Conservation (phyloP, 2,113 vertebrate genomes). For the Perca schrenkii region DNA sequence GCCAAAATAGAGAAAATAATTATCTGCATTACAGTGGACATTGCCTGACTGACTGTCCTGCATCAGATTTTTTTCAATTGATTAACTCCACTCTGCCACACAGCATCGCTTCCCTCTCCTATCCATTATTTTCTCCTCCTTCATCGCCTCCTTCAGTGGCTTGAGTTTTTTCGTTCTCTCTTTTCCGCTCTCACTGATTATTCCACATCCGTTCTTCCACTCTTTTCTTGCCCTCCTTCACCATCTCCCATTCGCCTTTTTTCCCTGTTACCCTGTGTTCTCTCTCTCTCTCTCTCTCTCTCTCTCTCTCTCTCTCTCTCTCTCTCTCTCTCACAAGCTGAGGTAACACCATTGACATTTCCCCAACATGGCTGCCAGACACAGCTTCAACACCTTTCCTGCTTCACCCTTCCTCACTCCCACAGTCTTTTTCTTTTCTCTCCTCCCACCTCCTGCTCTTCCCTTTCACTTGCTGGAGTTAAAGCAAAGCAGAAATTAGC, state of each 20-base stretch:
- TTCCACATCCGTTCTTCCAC: neutral
- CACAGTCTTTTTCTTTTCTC: slow-evolving; percentile 12
- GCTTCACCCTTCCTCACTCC: slow-evolving; percentile 39
- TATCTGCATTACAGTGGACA: slow-evolving; percentile 8
- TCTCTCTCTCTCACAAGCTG: slow-evolving; percentile 36
- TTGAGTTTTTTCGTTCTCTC: slow-evolving; percentile 20
- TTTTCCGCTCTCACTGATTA: neutral
- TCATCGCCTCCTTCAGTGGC: slow-evolving; percentile 22
- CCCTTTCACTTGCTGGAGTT: slow-evolving; percentile 65
- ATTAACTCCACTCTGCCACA: slow-evolving; percentile 91
- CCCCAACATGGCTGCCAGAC: slow-evolving; percentile 74
- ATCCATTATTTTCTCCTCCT: slow-evolving; percentile 41
- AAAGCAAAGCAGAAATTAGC: slow-evolving; percentile 82
- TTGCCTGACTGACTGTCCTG: slow-evolving; percentile 21
- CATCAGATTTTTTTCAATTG: neutral
- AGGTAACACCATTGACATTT: slow-evolving; percentile 72
- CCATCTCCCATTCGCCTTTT: neutral
- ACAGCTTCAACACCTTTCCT: slow-evolving; percentile 71
- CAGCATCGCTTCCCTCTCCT: slow-evolving; percentile 47
- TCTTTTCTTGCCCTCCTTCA: slow-evolving; percentile 1
- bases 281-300: slow-evolving; percentile 21
- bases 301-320: slow-evolving; percentile 15
- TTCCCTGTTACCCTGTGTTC: neutral
- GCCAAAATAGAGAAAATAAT: neutral
- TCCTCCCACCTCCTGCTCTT: slow-evolving; percentile 11